Percentiles rank a stretch among this genome's conserved stretches.
Conservation (phyloP, 2,797 vertebrate species). For the Acanthurus leucopareius region DNA sequence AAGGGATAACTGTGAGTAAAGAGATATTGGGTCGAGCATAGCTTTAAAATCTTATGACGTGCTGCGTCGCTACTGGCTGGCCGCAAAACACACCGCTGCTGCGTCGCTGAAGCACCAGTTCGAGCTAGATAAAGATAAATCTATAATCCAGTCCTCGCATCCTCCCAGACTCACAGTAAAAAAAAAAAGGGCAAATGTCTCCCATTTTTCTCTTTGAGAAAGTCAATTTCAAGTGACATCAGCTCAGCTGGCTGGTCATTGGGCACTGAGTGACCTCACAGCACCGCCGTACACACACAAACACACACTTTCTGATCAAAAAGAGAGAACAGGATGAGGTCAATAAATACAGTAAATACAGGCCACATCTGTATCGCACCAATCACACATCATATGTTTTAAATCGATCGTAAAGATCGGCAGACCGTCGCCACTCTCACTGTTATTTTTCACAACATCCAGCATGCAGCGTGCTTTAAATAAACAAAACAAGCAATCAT, state of each 20-base stretch:
- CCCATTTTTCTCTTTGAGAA: background rate
- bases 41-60: background rate
- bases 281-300: background rate
- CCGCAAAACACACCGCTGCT: background rate
- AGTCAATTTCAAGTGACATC: background rate
- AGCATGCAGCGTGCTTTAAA: constrained; percentile 16
- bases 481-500: constrained; percentile 34
- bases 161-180: background rate
- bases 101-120: background rate
- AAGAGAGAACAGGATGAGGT: background rate
- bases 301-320: background rate
- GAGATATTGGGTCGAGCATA: background rate
- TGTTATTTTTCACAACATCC: background rate
- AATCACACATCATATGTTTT: background rate
- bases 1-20: background rate
- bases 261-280: background rate
- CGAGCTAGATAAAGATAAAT: constrained; percentile 2
- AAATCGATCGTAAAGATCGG: background rate
- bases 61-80: background rate
- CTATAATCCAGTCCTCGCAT: background rate
- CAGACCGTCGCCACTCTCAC: background rate
- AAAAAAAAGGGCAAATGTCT: constrained; percentile 12
- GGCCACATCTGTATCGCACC: background rate
- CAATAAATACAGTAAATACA: background rate
- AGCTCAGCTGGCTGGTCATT: background rate